phyloP scores from a whole-genome alignment of 1,140 invertebrate species.

The Mya arenaria region DNA sequence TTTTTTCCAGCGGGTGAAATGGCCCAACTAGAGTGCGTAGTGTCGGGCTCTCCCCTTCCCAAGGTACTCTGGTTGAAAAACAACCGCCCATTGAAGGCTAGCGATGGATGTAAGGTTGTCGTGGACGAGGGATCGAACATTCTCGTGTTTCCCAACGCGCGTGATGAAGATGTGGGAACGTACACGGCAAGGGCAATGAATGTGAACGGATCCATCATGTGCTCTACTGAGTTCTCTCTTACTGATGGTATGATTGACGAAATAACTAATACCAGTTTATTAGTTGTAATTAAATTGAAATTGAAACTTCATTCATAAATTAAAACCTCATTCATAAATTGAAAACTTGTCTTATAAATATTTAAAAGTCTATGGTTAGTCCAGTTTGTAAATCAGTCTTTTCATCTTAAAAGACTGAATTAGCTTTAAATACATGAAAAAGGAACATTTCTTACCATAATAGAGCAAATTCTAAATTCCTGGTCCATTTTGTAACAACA shows the following conservation, averaged over 20 bases:
- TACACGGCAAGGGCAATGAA: conserved; percentile 98
- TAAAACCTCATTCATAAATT: too few relatives aligned
- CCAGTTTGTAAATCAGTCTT: too few relatives aligned
- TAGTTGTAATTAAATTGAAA: too few relatives aligned
- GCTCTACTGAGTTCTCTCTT: conserved; percentile 80
- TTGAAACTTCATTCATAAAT: too few relatives aligned
- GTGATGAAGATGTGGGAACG: conserved; percentile 94
- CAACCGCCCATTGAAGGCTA: conserved; percentile 91
- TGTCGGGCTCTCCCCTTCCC: conserved; percentile 79
- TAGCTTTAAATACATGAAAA: too few relatives aligned
- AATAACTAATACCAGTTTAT: too few relatives aligned
- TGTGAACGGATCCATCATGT: conserved; percentile 91
- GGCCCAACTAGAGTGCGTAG: conserved; percentile 73
- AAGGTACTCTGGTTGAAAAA: conserved; percentile 86
- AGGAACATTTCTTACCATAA: too few relatives aligned
- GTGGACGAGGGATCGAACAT: conserved; percentile 96
- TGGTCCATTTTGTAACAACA: too few relatives aligned
- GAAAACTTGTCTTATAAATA: too few relatives aligned
- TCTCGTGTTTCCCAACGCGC: conserved; percentile 95
- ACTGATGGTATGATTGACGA: conserved; percentile 71
- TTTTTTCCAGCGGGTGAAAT: conserved; percentile 73
- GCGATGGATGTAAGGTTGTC: conserved; percentile 85
- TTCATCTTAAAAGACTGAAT: too few relatives aligned
- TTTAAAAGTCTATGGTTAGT: too few relatives aligned
- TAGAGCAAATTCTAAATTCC: too few relatives aligned